Percentiles rank a stretch among this genome's conserved stretches.
Evolutionary conservation across 2,113 vertebrate genomes (phyloP).

Genomic region (Thymallus thymallus): DNA sequence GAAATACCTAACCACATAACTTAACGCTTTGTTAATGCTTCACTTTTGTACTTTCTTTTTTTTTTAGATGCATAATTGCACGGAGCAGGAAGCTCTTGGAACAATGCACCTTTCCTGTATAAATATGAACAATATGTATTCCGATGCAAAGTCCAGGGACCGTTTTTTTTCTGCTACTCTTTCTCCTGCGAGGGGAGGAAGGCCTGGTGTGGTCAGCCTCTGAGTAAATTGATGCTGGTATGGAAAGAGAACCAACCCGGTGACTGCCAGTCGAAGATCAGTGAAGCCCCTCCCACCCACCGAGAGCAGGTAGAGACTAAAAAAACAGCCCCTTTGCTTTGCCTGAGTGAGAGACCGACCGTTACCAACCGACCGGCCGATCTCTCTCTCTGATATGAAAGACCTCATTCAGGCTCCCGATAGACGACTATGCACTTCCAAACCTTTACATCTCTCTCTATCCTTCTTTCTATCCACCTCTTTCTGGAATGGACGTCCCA

Average conservation of each 20-base stretch:
- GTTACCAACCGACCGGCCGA: conserved; percentile 46
- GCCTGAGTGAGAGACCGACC: conserved; percentile 55
- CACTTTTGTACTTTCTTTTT: conserved; percentile 14
- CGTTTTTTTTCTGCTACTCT: conserved; percentile 75
- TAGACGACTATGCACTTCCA: conserved; percentile 75
- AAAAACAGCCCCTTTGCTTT: conserved; percentile 42
- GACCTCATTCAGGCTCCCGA: conserved; percentile 65
- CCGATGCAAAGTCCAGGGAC: conserved; percentile 77
- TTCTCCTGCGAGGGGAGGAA: conserved; percentile 76
- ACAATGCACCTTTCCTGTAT: conserved; percentile 87
- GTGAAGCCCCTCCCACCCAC: conserved; percentile 56
- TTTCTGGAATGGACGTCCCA: conserved; percentile 73
- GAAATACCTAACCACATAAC: background rate
- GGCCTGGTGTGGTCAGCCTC: conserved; percentile 73
- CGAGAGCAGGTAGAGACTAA: conserved; percentile 62
- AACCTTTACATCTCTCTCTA: conserved; percentile 59
- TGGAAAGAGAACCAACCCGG: conserved; percentile 49
- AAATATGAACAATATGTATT: conserved; percentile 72
- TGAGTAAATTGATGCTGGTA: conserved; percentile 70
- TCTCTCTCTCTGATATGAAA: conserved; percentile 60
- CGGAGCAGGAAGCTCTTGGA: conserved; percentile 73
- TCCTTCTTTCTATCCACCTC: conserved; percentile 16
- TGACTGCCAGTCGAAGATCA: conserved; percentile 66
- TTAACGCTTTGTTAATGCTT: background rate
- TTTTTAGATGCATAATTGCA: conserved; percentile 85